Evolutionary conservation across 2,888 invertebrate species (phyloP).

Genomic region (Thysanoteuthis rhombus): DNA sequence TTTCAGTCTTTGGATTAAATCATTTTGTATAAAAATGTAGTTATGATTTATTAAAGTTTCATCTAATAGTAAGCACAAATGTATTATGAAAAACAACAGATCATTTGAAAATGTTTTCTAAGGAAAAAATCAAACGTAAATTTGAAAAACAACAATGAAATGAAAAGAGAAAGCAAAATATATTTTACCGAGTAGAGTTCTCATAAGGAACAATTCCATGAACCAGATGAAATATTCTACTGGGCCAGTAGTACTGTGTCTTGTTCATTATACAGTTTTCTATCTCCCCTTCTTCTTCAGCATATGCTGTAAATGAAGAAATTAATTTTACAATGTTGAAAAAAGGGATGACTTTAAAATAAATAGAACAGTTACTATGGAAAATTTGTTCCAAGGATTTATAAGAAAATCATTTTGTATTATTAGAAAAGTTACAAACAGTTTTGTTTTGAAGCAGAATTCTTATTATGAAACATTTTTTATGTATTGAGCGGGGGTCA

Average conservation of each 20-base stretch:
- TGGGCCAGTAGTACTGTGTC: conserved; percentile 52
- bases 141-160: not conserved
- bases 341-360: not conserved
- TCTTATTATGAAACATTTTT: not conserved
- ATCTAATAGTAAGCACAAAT: too few relatives aligned
- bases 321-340: not conserved
- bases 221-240: conserved; percentile 22
- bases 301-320: not conserved
- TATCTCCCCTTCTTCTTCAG: conserved; percentile 1
- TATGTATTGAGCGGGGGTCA: too few relatives aligned
- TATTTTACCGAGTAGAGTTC: conserved; percentile 53
- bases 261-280: conserved; percentile 48
- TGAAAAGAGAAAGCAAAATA: not conserved
- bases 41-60: too few relatives aligned
- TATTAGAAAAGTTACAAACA: not conserved
- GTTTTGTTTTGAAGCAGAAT: not conserved
- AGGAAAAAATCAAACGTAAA: not conserved
- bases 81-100: too few relatives aligned
- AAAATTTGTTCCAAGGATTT: not conserved
- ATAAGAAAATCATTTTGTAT: not conserved
- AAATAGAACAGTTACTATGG: not conserved
- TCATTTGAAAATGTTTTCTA: too few relatives aligned
- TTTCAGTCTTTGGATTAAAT: too few relatives aligned
- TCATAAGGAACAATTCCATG: conserved; percentile 41
- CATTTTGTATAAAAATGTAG: too few relatives aligned